These are phyloP conservation scores for Brachystomella parvula DNA, from an alignment of 1,140 invertebrate species.

Conservation along the genomic window DNA sequence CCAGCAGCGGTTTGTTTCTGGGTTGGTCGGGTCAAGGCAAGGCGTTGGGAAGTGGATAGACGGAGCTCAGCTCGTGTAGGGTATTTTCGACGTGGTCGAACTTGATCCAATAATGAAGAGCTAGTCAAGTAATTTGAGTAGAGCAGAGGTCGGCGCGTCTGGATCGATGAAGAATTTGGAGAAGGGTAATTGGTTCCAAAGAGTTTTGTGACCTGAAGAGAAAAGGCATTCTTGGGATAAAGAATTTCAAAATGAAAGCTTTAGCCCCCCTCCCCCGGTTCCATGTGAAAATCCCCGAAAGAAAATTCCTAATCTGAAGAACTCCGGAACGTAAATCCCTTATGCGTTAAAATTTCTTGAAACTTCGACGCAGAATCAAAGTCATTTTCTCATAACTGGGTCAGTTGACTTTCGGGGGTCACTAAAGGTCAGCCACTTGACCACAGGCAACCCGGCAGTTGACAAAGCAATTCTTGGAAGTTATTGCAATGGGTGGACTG, in stretches of 20 bases:
- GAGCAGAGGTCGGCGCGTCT: slow-evolving; percentile 1
- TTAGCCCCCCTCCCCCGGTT: too few species aligned
- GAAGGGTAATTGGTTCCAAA: slow-evolving; percentile 25
- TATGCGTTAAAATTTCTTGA: not conserved
- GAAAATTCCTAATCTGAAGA: too few species aligned
- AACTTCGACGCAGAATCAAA: not conserved
- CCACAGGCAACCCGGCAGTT: too few species aligned
- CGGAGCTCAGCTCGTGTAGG: not conserved
- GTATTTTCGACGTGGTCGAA: too few species aligned
- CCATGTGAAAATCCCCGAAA: too few species aligned
- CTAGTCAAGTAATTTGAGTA: slow-evolving; percentile 1
- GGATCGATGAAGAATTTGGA: not conserved
- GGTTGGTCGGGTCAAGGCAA: not conserved
- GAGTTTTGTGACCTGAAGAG: slow-evolving; percentile 21
- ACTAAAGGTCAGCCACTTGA: too few species aligned
- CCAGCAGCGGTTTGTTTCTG: not conserved
- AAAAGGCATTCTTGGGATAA: not conserved
- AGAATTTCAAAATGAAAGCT: too few species aligned
- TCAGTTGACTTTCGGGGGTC: too few species aligned
- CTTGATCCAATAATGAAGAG: too few species aligned
- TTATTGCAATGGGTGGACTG: too few species aligned
- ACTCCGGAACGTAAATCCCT: not conserved
- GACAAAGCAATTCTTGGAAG: too few species aligned
- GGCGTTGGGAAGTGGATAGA: not conserved
- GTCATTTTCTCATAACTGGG: not conserved